phyloP scores from a whole-genome alignment of 2,888 invertebrate genomes.

The Amphipoea lucens region DNA sequence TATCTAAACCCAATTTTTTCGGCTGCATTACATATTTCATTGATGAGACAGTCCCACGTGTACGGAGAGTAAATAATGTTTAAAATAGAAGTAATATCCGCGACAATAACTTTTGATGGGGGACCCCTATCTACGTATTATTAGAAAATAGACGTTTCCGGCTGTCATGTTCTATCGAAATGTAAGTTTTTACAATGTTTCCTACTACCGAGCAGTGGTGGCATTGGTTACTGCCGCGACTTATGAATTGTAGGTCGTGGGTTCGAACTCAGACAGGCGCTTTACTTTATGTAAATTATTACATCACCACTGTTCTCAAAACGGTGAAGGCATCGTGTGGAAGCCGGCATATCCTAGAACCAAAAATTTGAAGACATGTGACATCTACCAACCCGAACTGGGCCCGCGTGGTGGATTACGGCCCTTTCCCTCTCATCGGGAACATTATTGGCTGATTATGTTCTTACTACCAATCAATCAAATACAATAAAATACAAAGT shows the following conservation, averaged over 20 bases:
- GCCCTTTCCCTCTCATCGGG: background rate
- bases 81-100: background rate
- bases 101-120: background rate
- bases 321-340: background rate
- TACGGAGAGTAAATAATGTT: background rate
- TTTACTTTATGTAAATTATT: background rate
- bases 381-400: no score
- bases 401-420: background rate
- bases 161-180: conserved; percentile 33
- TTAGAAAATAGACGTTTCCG: conserved; percentile 22
- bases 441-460: background rate
- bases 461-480: background rate
- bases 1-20: background rate
- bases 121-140: conserved; percentile 22
- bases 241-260: background rate
- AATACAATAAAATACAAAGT: background rate
- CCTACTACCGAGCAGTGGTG: background rate
- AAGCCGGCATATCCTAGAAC: no score
- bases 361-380: no score
- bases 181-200: background rate
- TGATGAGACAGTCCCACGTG: background rate
- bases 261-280: background rate
- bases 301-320: background rate
- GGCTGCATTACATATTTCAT: background rate
- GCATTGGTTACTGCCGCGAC: background rate